Evolutionary conservation across 2,797 vertebrate species (phyloP).

Genomic region (Brotogeris chrysoptera): DNA sequence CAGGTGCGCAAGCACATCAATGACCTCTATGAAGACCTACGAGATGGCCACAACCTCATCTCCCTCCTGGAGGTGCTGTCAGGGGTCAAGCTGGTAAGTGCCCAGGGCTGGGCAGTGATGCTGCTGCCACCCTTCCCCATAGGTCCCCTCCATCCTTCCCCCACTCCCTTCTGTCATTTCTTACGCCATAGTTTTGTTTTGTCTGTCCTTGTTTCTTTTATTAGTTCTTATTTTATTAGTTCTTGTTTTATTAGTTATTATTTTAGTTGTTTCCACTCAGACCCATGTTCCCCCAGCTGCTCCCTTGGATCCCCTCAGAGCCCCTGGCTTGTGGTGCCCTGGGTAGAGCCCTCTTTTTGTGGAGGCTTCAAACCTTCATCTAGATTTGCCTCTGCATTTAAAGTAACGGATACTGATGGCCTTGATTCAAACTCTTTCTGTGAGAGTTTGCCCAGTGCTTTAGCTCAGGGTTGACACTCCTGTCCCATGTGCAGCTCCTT

Average conservation of each 20-base stretch:
- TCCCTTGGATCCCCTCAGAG: neutral
- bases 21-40: slow-evolving; percentile 88
- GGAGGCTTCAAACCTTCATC: neutral
- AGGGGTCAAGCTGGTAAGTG: slow-evolving; percentile 89
- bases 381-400: neutral
- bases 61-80: slow-evolving; percentile 90
- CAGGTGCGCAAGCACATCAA: slow-evolving; percentile 95
- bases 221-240: neutral
- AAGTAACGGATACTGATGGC: neutral
- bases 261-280: neutral
- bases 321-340: neutral
- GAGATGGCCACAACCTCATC: slow-evolving; percentile 89
- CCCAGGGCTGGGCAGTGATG: neutral
- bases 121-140: neutral
- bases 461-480: neutral
- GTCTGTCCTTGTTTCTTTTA: neutral
- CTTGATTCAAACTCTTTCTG: neutral
- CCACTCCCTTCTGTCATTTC: neutral
- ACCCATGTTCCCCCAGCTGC: neutral
- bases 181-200: neutral
- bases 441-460: neutral
- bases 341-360: neutral
- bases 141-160: neutral
- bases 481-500: neutral
- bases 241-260: neutral